phyloP scores from a whole-genome alignment of 2,888 invertebrate species.

The Erebia epiphron region DNA sequence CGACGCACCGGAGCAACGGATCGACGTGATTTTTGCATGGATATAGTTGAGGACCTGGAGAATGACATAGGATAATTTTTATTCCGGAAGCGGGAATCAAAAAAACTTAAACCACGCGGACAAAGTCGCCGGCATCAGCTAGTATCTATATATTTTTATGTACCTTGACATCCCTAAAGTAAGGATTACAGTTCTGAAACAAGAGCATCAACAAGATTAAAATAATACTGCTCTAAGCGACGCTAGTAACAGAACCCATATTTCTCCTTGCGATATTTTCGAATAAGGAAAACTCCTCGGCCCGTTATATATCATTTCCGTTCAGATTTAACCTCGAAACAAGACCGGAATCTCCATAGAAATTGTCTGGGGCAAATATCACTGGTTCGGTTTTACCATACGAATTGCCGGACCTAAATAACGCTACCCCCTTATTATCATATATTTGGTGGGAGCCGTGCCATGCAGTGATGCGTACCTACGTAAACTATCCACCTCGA shows the following conservation, averaged over 20 bases:
- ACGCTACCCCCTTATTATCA: slow-evolving; percentile 70
- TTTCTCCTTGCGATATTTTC: slow-evolving; percentile 54
- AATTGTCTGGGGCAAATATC: slow-evolving; percentile 78
- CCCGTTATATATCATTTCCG: slow-evolving; percentile 70
- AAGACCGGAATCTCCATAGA: slow-evolving; percentile 80
- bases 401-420: slow-evolving; percentile 79
- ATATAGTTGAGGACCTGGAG: too few species aligned
- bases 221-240: too few species aligned
- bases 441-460: slow-evolving; percentile 64
- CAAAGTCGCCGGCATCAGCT: too few species aligned
- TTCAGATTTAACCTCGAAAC: slow-evolving; percentile 77
- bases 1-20: too few species aligned
- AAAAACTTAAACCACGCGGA: too few species aligned
- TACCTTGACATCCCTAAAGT: too few species aligned
- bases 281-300: slow-evolving; percentile 57
- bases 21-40: too few species aligned
- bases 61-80: too few species aligned
- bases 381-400: slow-evolving; percentile 78
- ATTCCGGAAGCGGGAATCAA: too few species aligned
- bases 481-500: background rate
- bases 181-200: too few species aligned
- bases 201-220: too few species aligned
- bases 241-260: slow-evolving; percentile 34
- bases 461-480: slow-evolving; percentile 62
- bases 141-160: too few species aligned